Base-by-base conservation (phyloP, 2,797 vertebrate genomes). In the Squalus acanthias region DNA sequence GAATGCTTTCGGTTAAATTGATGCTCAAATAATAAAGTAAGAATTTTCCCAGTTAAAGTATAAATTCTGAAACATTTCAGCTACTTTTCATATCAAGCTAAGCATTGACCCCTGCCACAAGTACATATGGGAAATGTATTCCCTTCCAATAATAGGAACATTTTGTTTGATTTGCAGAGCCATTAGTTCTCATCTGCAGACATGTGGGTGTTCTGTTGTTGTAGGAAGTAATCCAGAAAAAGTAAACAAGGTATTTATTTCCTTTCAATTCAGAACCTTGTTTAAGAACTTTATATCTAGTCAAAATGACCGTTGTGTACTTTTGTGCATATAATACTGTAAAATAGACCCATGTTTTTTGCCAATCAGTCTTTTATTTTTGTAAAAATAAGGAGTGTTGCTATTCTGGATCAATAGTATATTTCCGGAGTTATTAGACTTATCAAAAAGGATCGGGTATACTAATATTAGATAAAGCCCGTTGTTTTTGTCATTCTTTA, bases 161-260 rank as follows among this genome's bases (percentile, higher is more conserved):
- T 87, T 96, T 65, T 82, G 60, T 97, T 97, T 96, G 87, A 96
- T 96, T 95, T 97, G 95, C 97, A 99, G 99, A 98, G 99, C 99
- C 96, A 98, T 99, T 98, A 99, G 99, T 97, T 99, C 99, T 97
- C 99, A 99, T 97, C 97, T 99, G 96, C 99, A 99, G 97, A 99
- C 99, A 10, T 99, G 99, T 95, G 99, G 99, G 97, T 99, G 99
- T 97, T 99, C 99, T 22, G 98, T 99, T 29, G 99, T 99, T 7
- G 98, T 99, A 96, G 99, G 99, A 97, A 99, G 99, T 98, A 99
- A 99, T 70, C 98, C 99, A 96, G 99, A 99, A 97, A 99, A 99
- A 98, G 98, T 99, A 96, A 99, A 99, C 97, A 99, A 99, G 99
- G 99, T 99, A 98, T 97, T 97, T 97, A 1, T 79, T 96, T 24